Evolutionary conservation across 2,113 vertebrate genomes (phyloP), one percentile per base, ranked within the genome.

Genomic region (Dasypus novemcinctus): DNA sequence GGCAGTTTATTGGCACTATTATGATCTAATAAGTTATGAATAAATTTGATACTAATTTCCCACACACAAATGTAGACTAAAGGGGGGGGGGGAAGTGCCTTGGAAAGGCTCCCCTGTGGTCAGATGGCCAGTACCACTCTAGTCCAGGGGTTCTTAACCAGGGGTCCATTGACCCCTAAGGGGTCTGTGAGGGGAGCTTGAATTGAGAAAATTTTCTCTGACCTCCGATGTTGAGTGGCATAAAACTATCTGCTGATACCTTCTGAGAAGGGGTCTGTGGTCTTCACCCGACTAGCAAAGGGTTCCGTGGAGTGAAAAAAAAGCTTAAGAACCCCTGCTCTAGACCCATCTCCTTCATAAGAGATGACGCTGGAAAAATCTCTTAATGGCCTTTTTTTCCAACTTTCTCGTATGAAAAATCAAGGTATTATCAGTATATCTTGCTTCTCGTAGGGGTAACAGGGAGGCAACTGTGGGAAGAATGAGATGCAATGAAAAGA

Each of bases 301-400:
- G n/a, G n/a, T n/a, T n/a, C n/a, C n/a, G n/a, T n/a, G n/a, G n/a
- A n/a, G n/a, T n/a, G n/a, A n/a, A 49, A 49, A 49, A 49, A 10
- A 49, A 46, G 43, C 5, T 46, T 46, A 46, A 49, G 46, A 10
- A 49, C 11, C 46, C 46, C 46, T 49, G 46, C 46, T 49, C 46
- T 27, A 52, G 1, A 31, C 6, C 4, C 20, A n/a, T 7, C 1
- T 5, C 29, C 69, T 71, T 92, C 17, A 23, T 33, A 85, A 2
- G 78, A 66, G 36, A 78, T 0, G 1, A 38, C 21, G 36, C 8
- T 25, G 36, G 11, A 38, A 1, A 54, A 18, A 15, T 10, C n/a
- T 52, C 43, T 63, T 14, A 1, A 33, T 5, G 3, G 7, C 29
- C 41, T 46, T 25, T 7, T 46, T 86, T 89, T 69, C 38, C 2